A percentile compares a stretch with the other conserved stretches of the same genome.
Conservation (phyloP, 2,797 vertebrate genomes). For the Petrocephalus schoutedeni region DNA sequence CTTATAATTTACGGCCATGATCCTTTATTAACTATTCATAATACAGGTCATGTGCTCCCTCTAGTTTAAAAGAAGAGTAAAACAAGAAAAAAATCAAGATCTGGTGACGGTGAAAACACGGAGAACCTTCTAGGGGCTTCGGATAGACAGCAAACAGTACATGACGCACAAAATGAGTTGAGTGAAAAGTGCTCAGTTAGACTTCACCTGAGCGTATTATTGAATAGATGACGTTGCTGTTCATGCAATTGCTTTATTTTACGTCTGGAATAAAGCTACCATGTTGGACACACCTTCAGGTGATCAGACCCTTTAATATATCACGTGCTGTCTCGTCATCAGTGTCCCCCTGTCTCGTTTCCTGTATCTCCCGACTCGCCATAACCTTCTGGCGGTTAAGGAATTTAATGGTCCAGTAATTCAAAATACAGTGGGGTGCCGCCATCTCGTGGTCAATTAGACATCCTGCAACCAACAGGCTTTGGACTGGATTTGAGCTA, state of each 20-base stretch:
- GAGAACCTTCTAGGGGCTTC: neutral
- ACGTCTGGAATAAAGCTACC: neutral
- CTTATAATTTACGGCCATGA: neutral
- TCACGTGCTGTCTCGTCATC: neutral
- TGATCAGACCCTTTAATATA: neutral
- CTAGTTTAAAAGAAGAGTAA: neutral
- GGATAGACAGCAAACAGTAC: neutral
- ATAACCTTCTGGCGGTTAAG: neutral
- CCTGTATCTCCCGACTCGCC: neutral
- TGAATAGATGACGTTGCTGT: neutral
- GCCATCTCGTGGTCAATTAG: neutral
- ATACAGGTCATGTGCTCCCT: neutral
- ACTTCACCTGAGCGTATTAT: neutral
- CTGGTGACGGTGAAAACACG: neutral
- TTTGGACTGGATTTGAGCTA: neutral
- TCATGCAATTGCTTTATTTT: neutral
- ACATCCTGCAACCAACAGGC: neutral
- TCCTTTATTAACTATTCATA: neutral
- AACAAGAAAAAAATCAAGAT: neutral
- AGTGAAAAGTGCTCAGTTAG: neutral
- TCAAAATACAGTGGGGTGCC: neutral
- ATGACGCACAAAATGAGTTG: neutral
- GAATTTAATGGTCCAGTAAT: neutral
- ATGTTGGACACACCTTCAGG: neutral
- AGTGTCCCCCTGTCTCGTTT: neutral